Evolutionary conservation across 2,888 invertebrate genomes (phyloP), one percentile per base, ranked within the genome.

Genomic region (Morpho helenor): DNA sequence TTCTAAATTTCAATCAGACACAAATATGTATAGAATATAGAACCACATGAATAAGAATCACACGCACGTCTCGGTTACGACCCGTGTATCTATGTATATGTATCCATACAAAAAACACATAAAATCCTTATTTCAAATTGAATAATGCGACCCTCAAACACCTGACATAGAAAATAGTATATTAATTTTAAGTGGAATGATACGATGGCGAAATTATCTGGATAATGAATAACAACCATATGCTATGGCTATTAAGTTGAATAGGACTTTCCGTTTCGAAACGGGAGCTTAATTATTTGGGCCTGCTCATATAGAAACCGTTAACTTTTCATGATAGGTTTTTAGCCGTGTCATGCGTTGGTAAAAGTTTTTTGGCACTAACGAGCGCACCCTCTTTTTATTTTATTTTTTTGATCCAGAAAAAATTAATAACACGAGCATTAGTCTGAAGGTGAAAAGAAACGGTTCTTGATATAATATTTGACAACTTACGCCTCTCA

Each of bases 251-350:
- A 80, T 86, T 84, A 65, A 61, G 62, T 66, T 79, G 76, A 82
- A 82, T 76, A 66, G 68, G 70, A 70, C 72, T 72, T 80, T 60
- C 43, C 42, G 56, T 79, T 79, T 79, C 76, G 72, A 72, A 62
- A 70, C 74, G 72, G 71, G 81, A 82, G 81, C 80, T 79, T 74
- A 82, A 82, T 84, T 79, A 79, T 79, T 76, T 71, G 68, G 72
- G 69, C 68, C 71, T 70, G 65, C 66, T 66, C 73, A 70, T 70
- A 47, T 72, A 73, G 70, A 72, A 66, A 69, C 75, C 75, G 75
- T 77, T 75, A 77, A 70, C 72, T 74, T 72, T 70, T 66, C 66
- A 66, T 68, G 61, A 71, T 66, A 58, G 45, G 46, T 65, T 65
- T 65, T 65, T 49, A 43, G 47, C 46, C 16, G n/a, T 52, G 63